These are phyloP conservation scores for Gastracanthus pulcherrimus DNA, from an alignment of 2,888 invertebrate genomes.

Conservation along the genomic window DNA sequence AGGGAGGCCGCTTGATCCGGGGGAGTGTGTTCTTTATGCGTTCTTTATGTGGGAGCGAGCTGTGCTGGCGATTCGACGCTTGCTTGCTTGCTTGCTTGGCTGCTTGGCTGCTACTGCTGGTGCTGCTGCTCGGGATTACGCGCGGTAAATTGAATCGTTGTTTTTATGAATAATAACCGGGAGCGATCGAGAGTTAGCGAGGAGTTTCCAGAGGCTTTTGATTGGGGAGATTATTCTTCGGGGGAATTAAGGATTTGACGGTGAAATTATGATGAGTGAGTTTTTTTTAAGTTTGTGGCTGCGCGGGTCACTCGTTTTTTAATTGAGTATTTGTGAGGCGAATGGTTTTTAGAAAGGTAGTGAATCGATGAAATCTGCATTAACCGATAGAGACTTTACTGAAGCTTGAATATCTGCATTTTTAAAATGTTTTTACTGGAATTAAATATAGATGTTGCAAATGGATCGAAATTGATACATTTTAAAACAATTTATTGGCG, in stretches of 20 bases:
- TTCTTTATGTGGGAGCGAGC: conserved; percentile 10
- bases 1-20: conserved; percentile 31
- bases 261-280: background rate
- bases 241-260: background rate
- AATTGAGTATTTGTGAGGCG: too few species aligned
- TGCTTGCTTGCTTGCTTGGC: background rate
- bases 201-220: background rate
- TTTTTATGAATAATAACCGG: conserved; percentile 51
- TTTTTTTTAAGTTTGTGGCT: background rate
- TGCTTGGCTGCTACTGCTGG: background rate
- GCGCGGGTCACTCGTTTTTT: too few species aligned
- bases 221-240: background rate
- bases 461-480: too few species aligned
- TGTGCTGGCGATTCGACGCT: background rate
- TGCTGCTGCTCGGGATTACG: conserved; percentile 14
- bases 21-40: too few species aligned
- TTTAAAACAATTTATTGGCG: too few species aligned
- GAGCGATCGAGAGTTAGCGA: background rate
- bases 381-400: too few species aligned
- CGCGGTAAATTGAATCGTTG: conserved; percentile 47
- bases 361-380: too few species aligned
- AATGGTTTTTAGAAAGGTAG: too few species aligned
- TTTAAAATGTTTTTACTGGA: too few species aligned
- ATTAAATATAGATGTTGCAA: too few species aligned
- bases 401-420: too few species aligned